Base-by-base conservation (phyloP, 2,797 vertebrate species). In the Eulemur rubriventer region DNA sequence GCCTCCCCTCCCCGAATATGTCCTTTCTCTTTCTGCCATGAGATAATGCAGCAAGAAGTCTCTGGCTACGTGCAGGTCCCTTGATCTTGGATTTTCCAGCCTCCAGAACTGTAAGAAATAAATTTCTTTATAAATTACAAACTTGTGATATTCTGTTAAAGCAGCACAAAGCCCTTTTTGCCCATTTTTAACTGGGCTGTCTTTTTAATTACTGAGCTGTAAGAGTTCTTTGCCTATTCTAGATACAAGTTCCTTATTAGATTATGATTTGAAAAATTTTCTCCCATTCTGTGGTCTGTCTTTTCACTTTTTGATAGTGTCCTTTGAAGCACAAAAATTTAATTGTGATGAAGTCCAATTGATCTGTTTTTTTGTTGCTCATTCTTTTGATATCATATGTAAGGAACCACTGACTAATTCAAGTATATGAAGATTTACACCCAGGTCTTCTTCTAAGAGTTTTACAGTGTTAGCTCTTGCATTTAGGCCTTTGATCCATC, bases 381-480 rank as follows among this genome's bases (percentile, higher is more conserved):
- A 26, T 67, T n/a, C 28, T 80, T 87, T 63, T 65, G 43, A 61
- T 63, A 33, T 48, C 35, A 18, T 14, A 87, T 6, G 24, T 30
- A 82, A 50, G 67, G 86, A 90, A 91, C 52, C 33, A 90, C 30
- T 92, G 38, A 13, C 80, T 78, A 91, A 86, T 30, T 33, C 13
- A 69, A 89, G 46, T 8, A 55, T 24, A 86, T 16, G 46, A 59
- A 59, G 17, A 89, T n/a, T 69, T 55, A 79, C 3, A 13, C 33
- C 38, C 59, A 9, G 33, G 38, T 38, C 70, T 94, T 79, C 41
- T 85, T 48, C 84, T 81, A 70, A 63, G 35, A 50, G 20, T 55
- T 95, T 73, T 65, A 73, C 1, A 70, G 17, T 18, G 30, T 93
- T 26, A 65, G 61, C 28, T 55, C 57, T 80, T 43, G 75, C 16